phyloP scores from a whole-genome alignment of 1,140 invertebrate genomes.

The Araneus ventricosus region DNA sequence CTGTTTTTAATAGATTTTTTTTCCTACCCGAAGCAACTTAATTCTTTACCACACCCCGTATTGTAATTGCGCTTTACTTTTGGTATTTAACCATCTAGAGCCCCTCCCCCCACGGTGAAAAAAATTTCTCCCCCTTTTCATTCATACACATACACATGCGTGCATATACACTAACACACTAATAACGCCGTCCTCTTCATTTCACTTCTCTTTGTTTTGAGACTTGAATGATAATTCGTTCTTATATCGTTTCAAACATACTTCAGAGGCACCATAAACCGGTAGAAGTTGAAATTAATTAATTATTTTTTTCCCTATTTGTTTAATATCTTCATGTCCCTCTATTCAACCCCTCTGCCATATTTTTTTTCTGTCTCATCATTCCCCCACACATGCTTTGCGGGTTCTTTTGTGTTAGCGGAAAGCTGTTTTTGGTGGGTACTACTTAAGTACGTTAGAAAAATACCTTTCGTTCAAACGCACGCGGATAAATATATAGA shows the following conservation, averaged over 20 bases:
- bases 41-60: slow-evolving; percentile 58
- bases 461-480: slow-evolving; percentile 43
- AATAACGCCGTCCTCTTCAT: slow-evolving; percentile 47
- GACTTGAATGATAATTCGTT: slow-evolving; percentile 62
- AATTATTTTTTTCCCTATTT: slow-evolving; percentile 71
- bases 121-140: not conserved
- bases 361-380: slow-evolving; percentile 8
- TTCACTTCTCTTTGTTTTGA: slow-evolving; percentile 56
- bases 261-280: slow-evolving; percentile 56
- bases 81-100: slow-evolving; percentile 66
- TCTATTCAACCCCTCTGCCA: slow-evolving; percentile 18
- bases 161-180: not conserved
- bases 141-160: slow-evolving; percentile 25
- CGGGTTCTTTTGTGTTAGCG: slow-evolving; percentile 49
- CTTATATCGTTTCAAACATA: slow-evolving; percentile 69
- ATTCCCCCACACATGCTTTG: slow-evolving; percentile 24
- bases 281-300: slow-evolving; percentile 73
- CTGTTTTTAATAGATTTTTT: slow-evolving; percentile 69
- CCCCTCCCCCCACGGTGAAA: slow-evolving; percentile 50
- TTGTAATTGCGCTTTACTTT: slow-evolving; percentile 67
- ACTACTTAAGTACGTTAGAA: not conserved
- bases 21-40: slow-evolving; percentile 43
- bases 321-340: slow-evolving; percentile 58
- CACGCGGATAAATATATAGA: slow-evolving; percentile 58
- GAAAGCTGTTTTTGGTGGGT: slow-evolving; percentile 11